Evolutionary conservation across 2,113 vertebrate genomes (phyloP).

Genomic region (Chiloscyllium plagiosum): DNA sequence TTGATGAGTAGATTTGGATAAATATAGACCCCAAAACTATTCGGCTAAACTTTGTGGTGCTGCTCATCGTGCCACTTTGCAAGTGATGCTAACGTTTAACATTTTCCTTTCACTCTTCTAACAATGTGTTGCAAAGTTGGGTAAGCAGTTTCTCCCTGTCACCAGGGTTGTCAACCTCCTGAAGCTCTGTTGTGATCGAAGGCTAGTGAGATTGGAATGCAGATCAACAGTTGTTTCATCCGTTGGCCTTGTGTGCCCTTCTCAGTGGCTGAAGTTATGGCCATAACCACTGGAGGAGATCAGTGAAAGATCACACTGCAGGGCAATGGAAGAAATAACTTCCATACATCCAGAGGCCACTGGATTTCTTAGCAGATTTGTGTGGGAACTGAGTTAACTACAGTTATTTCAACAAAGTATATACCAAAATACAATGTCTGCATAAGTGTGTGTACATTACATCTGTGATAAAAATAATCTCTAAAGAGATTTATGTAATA

Average conservation of each 20-base stretch:
- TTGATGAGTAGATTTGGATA: not conserved
- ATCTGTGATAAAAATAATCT: too few species aligned
- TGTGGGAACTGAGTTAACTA: not conserved
- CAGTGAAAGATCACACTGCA: not conserved
- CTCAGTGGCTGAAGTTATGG: not conserved
- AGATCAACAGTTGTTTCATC: not conserved
- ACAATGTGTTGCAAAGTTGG: not conserved
- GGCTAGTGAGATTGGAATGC: not conserved
- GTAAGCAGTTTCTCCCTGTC: not conserved
- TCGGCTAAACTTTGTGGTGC: not conserved
- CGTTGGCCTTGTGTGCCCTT: not conserved
- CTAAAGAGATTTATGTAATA: too few species aligned
- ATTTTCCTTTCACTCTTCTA: not conserved
- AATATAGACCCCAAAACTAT: not conserved
- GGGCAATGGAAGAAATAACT: not conserved
- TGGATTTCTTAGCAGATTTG: not conserved
- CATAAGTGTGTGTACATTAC: too few species aligned
- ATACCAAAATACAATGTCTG: not conserved
- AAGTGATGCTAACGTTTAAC: not conserved
- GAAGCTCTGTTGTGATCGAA: not conserved
- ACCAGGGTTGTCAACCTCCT: not conserved
- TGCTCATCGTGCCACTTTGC: not conserved
- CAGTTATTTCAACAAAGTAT: not conserved
- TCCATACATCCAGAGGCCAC: not conserved
- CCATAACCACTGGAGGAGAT: not conserved